These are phyloP conservation scores for Cyprinodon variegatus DNA, from an alignment of 2,113 vertebrate genomes.

Conservation along the genomic window DNA sequence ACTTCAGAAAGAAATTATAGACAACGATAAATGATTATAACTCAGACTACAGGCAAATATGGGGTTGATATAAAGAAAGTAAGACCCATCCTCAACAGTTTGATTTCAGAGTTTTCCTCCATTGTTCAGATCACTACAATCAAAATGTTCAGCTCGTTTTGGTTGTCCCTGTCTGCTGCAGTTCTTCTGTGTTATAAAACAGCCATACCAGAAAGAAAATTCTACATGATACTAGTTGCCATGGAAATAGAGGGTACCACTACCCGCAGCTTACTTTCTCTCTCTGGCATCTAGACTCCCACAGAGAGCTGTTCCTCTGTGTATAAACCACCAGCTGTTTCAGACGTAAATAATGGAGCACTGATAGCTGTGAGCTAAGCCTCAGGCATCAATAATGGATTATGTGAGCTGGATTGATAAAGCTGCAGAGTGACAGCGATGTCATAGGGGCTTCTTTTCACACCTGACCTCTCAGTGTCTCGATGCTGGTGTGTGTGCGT, in stretches of 20 bases:
- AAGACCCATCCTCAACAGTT: slow-evolving; percentile 28
- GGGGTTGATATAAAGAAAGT: slow-evolving; percentile 25
- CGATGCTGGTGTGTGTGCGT: slow-evolving; percentile 2
- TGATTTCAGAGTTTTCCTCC: slow-evolving; percentile 21
- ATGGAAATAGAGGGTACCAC: slow-evolving; percentile 72
- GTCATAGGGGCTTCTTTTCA: slow-evolving; percentile 48
- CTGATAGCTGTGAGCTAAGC: slow-evolving; percentile 74
- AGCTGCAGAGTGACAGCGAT: slow-evolving; percentile 66
- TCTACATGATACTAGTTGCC: slow-evolving; percentile 68
- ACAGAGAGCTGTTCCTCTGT: slow-evolving; percentile 70
- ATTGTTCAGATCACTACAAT: slow-evolving; percentile 45
- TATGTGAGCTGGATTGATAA: slow-evolving; percentile 68
- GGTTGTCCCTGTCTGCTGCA: slow-evolving; percentile 53
- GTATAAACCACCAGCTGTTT: slow-evolving; percentile 74
- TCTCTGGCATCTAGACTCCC: slow-evolving; percentile 57
- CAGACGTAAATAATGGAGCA: slow-evolving; percentile 84
- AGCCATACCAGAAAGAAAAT: slow-evolving; percentile 53
- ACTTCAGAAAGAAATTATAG: slow-evolving; percentile 24
- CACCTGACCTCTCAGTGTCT: slow-evolving; percentile 29
- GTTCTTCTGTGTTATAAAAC: slow-evolving; percentile 58
- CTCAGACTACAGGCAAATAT: not conserved
- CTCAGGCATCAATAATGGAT: slow-evolving; percentile 79
- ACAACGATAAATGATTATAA: slow-evolving; percentile 40
- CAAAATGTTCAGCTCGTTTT: slow-evolving; percentile 46
- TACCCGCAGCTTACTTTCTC: slow-evolving; percentile 52